phyloP scores from a whole-genome alignment of 2,888 invertebrate species.

The Odontocerum albicorne region DNA sequence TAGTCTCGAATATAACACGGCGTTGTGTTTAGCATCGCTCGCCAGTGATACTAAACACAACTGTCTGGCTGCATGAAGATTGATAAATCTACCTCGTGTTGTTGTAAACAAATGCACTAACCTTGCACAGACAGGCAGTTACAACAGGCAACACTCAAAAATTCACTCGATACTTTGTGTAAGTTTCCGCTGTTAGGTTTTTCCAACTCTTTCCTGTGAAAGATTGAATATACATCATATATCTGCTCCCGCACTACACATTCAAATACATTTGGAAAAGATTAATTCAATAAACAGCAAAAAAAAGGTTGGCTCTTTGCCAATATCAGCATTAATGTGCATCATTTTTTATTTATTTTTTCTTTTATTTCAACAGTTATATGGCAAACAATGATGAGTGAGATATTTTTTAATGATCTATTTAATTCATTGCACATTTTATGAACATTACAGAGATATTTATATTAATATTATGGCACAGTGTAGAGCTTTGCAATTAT shows the following conservation, averaged over 20 bases:
- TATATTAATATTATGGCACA: constrained; percentile 8
- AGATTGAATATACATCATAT: constrained; percentile 21
- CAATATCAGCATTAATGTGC: constrained; percentile 20
- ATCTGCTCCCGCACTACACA: constrained; percentile 3
- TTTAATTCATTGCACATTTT: not conserved
- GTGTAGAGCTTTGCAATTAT: constrained; percentile 6
- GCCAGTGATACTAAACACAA: too few relatives aligned
- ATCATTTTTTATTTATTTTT: constrained; percentile 17
- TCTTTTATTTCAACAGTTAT: too few relatives aligned
- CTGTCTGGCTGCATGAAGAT: too few relatives aligned
- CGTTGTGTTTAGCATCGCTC: too few relatives aligned
- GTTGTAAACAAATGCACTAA: constrained; percentile 31
- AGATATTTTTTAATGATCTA: not conserved
- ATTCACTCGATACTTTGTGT: constrained; percentile 28
- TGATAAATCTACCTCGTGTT: not conserved
- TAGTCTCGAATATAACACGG: too few relatives aligned
- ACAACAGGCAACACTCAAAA: constrained; percentile 34
- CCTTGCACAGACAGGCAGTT: constrained; percentile 35
- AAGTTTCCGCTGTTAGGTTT: constrained; percentile 26
- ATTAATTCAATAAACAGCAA: constrained; percentile 13
- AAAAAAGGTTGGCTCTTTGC: constrained; percentile 21
- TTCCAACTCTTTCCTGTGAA: constrained; percentile 34
- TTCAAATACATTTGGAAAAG: constrained; percentile 12
- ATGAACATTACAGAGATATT: too few relatives aligned
- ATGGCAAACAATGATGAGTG: constrained; percentile 5